Evolutionary conservation across 37 sponge, comb jelly and placozoan genomes (phyloP).

Genomic region (Chondrosia reniformis): DNA sequence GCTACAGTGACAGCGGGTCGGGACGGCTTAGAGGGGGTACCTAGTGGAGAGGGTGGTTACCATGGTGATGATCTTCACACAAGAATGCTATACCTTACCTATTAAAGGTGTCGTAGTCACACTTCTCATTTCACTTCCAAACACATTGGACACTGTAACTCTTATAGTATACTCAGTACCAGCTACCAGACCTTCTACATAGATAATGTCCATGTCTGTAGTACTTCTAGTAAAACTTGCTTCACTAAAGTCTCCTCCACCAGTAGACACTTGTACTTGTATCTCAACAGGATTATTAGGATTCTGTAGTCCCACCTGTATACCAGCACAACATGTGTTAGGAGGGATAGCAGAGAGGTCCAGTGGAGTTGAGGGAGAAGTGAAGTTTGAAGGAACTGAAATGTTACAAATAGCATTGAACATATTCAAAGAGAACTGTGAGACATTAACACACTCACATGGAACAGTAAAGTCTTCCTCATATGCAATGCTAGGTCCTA

Average conservation of each 20-base stretch:
- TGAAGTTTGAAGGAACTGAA: conserved; percentile 17
- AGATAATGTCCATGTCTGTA: neutral
- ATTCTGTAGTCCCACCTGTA: neutral
- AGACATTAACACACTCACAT: too few relatives aligned
- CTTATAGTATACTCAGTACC: conserved; percentile 9
- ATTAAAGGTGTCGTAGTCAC: neutral
- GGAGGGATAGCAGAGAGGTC: neutral
- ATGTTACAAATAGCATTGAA: too few relatives aligned
- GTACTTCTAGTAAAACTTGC: neutral
- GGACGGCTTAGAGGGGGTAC: too few relatives aligned
- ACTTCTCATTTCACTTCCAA: neutral
- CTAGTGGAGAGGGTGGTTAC: too few relatives aligned
- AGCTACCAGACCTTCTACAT: conserved; percentile 2
- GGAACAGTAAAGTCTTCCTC: neutral
- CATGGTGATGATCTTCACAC: too few relatives aligned
- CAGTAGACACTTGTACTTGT: neutral
- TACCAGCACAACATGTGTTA: conserved; percentile 16
- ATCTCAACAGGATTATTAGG: neutral
- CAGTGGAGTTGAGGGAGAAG: neutral
- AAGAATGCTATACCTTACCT: too few relatives aligned
- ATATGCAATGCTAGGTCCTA: neutral
- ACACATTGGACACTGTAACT: neutral
- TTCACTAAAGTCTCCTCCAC: too few relatives aligned
- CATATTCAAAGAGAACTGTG: too few relatives aligned
- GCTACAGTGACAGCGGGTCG: too few relatives aligned